Conservation (phyloP, 2,888 invertebrate genomes). For the Marasmarcha lunaedactyla region DNA sequence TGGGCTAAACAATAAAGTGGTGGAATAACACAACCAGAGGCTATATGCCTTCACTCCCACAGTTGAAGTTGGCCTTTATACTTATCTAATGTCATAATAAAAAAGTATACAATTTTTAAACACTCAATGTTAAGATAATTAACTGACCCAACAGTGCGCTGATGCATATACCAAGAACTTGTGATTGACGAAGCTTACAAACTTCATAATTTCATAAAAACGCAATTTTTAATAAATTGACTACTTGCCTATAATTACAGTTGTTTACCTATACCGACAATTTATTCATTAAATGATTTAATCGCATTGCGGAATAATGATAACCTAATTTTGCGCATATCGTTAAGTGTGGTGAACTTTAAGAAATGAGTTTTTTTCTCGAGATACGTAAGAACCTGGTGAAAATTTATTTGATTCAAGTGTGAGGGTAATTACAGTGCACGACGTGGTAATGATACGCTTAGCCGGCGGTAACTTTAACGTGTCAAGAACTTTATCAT, state of each 20-base stretch:
- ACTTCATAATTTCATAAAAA: not conserved
- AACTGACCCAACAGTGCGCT: no score
- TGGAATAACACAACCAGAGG: no score
- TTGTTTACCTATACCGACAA: not conserved
- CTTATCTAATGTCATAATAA: no score
- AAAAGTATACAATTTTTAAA: no score
- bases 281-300: constrained; percentile 1
- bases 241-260: not conserved
- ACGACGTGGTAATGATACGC: constrained; percentile 48
- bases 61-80: no score
- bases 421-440: constrained; percentile 41
- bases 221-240: not conserved
- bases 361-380: not conserved
- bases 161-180: no score
- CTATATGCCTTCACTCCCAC: no score
- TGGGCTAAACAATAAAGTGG: no score
- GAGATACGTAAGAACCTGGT: not conserved
- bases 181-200: no score
- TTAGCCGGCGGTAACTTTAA: constrained; percentile 29
- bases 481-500: constrained; percentile 48
- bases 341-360: constrained; percentile 1
- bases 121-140: no score
- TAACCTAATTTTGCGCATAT: not conserved
- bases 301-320: not conserved
- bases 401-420: constrained; percentile 1